These are phyloP conservation scores for Coelopa frigida DNA, from an alignment of 1,140 invertebrate genomes.

Conservation along the genomic window DNA sequence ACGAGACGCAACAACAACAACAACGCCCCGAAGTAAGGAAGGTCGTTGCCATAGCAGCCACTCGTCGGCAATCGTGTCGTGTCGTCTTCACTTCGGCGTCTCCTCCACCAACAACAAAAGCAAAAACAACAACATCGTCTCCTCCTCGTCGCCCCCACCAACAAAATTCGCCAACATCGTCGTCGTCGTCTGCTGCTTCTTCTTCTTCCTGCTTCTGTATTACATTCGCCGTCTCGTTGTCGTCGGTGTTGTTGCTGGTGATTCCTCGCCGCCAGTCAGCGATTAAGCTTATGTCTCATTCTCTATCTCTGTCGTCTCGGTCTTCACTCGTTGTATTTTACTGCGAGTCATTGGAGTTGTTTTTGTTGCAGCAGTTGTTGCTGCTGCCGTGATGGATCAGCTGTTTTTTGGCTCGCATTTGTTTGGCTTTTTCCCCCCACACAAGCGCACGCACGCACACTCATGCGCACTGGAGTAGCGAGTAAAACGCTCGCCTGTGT, in stretches of 20 bases:
- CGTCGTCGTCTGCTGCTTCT: neutral
- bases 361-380: conserved; percentile 1
- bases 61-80: neutral
- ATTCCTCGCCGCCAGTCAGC: too few relatives aligned
- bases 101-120: too few relatives aligned
- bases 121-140: too few relatives aligned
- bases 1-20: conserved; percentile 7
- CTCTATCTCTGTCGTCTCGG: neutral
- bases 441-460: too few relatives aligned
- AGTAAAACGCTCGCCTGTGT: too few relatives aligned
- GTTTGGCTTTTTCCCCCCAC: neutral
- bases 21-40: conserved; percentile 23
- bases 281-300: neutral
- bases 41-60: conserved; percentile 41
- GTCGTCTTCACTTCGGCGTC: too few relatives aligned
- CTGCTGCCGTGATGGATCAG: conserved; percentile 3
- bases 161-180: too few relatives aligned
- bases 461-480: neutral
- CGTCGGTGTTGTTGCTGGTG: conserved; percentile 2
- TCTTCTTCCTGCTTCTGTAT: neutral
- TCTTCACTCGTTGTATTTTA: neutral
- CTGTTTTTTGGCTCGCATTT: conserved; percentile 1
- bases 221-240: neutral
- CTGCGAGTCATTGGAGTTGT: neutral
- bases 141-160: too few relatives aligned